Evolutionary conservation across 2,113 vertebrate genomes (phyloP), one percentile per base, ranked within the genome.

Genomic region (Microcebus jonahi): DNA sequence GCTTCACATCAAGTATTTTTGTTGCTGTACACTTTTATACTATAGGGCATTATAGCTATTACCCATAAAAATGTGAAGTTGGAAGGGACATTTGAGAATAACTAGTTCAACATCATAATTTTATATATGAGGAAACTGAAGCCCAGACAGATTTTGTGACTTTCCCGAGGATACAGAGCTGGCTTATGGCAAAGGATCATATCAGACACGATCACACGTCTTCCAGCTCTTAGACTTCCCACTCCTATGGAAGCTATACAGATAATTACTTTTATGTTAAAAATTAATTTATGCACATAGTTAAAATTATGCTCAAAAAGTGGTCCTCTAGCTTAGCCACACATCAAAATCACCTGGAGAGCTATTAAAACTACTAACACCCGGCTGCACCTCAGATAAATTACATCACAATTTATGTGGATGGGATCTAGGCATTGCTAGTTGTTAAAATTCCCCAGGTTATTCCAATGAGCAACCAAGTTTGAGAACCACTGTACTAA

Each of bases 71-170:
- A 50, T 25, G 15, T 87, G n/a, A 86, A 77, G 25, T 88, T 85
- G 36, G 29, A 82, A 86, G 91, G 71, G 94, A 82, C 21, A 75
- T 45, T 84, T 93, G 67, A 91, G 27, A 97, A 92, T 92, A 86
- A 75, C 50, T 95, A 70, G 50, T n/a, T 2, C 25, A 77, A 67
- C 61, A 81, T 61, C 65, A 6, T 71, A 67, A 15, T 75, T 97
- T 91, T 61, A 93, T 45, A 77, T 50, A 68, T 18, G 70, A 79
- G 50, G 23, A 90, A 67, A 93, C 57, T 53, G 65, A 95, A 91
- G 31, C 70, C 59, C 57, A 25, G 14, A 45, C 20, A 67, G n/a
- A 81, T 59, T 79, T 50, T 42, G 6, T 65, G 13, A 82, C 20
- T 91, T 88, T 86, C 79, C 65, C 45, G 53, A 65, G 53, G n/a